These are phyloP conservation scores for Sardina pilchardus DNA, from an alignment of 2,113 vertebrate genomes.

Conservation along the genomic window DNA sequence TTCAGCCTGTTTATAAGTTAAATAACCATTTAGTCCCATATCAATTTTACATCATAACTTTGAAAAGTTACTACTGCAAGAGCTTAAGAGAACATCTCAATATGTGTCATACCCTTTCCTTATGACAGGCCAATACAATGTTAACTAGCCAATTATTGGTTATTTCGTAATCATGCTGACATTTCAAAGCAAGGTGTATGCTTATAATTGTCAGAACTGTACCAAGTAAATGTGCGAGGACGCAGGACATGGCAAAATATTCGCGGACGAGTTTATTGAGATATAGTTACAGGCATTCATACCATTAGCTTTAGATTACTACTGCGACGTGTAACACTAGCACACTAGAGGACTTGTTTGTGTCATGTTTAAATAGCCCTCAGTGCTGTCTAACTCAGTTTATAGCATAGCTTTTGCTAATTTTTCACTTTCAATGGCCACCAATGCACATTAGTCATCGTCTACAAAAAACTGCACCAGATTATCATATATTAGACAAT, in stretches of 20 bases:
- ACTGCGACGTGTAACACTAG: background rate
- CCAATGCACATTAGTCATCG: background rate
- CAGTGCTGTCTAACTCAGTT: background rate
- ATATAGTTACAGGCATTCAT: too few species aligned
- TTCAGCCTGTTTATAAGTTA: conserved; percentile 78
- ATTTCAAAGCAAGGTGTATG: too few species aligned
- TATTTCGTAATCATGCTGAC: too few species aligned
- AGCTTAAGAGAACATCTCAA: too few species aligned
- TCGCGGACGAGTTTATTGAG: background rate
- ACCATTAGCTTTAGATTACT: too few species aligned
- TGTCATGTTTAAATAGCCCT: background rate
- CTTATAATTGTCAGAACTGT: background rate
- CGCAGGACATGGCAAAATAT: background rate
- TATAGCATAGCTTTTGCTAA: background rate
- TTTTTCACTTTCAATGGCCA: background rate
- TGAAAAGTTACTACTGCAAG: too few species aligned
- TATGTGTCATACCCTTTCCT: too few species aligned
- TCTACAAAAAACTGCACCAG: background rate
- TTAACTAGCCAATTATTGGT: too few species aligned
- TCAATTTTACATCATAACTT: background rate
- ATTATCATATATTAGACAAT: background rate
- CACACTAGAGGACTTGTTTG: background rate
- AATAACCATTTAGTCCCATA: background rate
- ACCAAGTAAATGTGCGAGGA: background rate
- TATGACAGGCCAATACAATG: too few species aligned